phyloP scores from a whole-genome alignment of 1,140 invertebrate genomes.

The Meloidogyne exigua region DNA sequence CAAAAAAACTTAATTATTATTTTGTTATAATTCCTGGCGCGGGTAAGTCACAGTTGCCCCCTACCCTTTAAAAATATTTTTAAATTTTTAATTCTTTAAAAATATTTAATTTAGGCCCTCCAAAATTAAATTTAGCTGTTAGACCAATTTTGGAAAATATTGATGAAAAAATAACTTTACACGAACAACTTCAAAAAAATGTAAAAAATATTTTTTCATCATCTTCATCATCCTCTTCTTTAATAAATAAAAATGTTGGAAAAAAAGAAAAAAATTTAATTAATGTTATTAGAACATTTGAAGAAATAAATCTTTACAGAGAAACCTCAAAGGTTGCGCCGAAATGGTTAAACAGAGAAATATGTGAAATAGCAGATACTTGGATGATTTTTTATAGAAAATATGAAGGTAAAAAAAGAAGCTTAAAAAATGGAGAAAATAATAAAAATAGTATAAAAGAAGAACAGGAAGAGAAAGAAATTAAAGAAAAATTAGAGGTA shows the following conservation, averaged over 20 bases:
- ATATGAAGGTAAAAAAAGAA: background rate
- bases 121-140: background rate
- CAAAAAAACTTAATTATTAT: no score
- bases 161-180: background rate
- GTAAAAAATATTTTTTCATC: background rate
- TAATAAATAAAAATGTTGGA: background rate
- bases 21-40: no score
- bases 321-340: background rate
- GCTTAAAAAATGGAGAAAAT: background rate
- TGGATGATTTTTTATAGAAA: background rate
- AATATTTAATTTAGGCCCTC: background rate
- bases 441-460: no score
- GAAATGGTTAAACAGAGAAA: background rate
- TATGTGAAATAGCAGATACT: background rate
- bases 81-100: no score
- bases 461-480: no score
- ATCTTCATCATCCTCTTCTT: no score
- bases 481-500: background rate
- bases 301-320: background rate
- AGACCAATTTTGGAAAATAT: background rate
- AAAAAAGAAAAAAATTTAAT: background rate
- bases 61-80: no score
- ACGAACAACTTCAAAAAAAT: background rate
- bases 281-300: background rate
- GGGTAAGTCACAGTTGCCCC: no score